phyloP scores from a whole-genome alignment of 2,113 vertebrate genomes.

The Murina feae region DNA sequence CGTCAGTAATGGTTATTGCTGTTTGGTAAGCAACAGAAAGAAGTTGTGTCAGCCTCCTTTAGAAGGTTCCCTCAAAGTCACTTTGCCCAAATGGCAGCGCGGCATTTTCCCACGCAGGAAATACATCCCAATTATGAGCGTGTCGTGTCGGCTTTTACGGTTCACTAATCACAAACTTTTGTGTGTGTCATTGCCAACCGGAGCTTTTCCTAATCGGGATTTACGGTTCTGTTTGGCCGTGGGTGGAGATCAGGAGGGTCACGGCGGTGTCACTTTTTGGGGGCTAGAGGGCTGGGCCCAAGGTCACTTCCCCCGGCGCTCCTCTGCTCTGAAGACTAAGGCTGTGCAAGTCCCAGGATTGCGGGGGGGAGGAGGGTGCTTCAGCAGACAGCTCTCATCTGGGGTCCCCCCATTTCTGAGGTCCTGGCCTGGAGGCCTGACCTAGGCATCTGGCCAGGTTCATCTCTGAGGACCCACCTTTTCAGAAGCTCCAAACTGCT shows the following conservation, averaged over 20 bases:
- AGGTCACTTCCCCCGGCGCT: neutral
- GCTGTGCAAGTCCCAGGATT: neutral
- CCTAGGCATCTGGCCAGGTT: accelerated
- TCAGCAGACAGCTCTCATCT: neutral
- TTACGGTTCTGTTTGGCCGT: neutral
- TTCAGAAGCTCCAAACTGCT: neutral
- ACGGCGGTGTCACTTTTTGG: neutral
- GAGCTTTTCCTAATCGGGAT: constrained; percentile 59
- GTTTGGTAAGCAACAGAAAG: constrained; percentile 72
- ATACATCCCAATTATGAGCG: constrained; percentile 79
- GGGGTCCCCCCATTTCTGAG: neutral
- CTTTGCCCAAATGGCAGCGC: constrained; percentile 72
- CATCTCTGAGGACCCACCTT: neutral
- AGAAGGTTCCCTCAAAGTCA: constrained; percentile 86
- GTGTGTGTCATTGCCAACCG: constrained; percentile 71
- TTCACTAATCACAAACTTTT: constrained; percentile 79
- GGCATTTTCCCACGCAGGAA: constrained; percentile 69
- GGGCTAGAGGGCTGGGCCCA: neutral
- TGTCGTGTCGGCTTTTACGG: constrained; percentile 80
- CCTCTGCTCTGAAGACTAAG: neutral
- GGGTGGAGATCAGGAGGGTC: constrained; percentile 35
- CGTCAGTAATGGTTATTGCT: constrained; percentile 81
- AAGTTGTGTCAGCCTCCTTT: constrained; percentile 68
- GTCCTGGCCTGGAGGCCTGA: neutral
- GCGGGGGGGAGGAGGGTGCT: accelerated